A percentile compares a stretch with the other conserved stretches of the same genome.
These are phyloP conservation scores for Pentalonia nigronervosa DNA, from an alignment of 1,140 invertebrate genomes.

Conservation along the genomic window DNA sequence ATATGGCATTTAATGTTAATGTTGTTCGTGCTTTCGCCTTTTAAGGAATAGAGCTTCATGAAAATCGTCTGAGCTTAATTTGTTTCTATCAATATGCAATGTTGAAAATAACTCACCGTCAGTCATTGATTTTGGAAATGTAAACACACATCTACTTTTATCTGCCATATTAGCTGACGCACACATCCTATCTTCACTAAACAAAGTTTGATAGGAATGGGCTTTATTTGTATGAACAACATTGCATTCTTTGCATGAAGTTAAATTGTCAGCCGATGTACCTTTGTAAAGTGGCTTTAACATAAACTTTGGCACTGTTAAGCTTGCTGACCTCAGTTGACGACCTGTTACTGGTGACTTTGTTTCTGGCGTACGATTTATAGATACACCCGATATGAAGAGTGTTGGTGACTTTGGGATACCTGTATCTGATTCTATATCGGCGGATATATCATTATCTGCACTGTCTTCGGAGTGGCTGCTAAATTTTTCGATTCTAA, in stretches of 20 bases:
- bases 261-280: slow-evolving; percentile 61
- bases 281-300: slow-evolving; percentile 63
- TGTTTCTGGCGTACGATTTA: slow-evolving; percentile 68
- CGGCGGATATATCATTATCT: slow-evolving; percentile 60
- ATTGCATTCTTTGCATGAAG: slow-evolving; percentile 62
- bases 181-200: slow-evolving; percentile 39
- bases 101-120: slow-evolving; percentile 70
- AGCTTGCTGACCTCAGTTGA: slow-evolving; percentile 66
- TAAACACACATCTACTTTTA: slow-evolving; percentile 67
- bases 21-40: slow-evolving; percentile 21
- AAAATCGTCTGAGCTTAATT: slow-evolving; percentile 71
- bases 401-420: slow-evolving; percentile 70
- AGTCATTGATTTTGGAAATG: slow-evolving; percentile 70
- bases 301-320: slow-evolving; percentile 64
- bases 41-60: slow-evolving; percentile 69
- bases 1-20: slow-evolving; percentile 43
- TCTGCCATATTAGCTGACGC: slow-evolving; percentile 67
- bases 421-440: slow-evolving; percentile 69
- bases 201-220: slow-evolving; percentile 46
- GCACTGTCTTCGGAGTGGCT: slow-evolving; percentile 55
- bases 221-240: slow-evolving; percentile 58
- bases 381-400: slow-evolving; percentile 71
- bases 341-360: slow-evolving; percentile 65
- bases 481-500: slow-evolving; percentile 49
- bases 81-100: slow-evolving; percentile 70